These are phyloP conservation scores for Zygogramma bicolorata DNA, from an alignment of 2,888 invertebrate species.

Conservation along the genomic window DNA sequence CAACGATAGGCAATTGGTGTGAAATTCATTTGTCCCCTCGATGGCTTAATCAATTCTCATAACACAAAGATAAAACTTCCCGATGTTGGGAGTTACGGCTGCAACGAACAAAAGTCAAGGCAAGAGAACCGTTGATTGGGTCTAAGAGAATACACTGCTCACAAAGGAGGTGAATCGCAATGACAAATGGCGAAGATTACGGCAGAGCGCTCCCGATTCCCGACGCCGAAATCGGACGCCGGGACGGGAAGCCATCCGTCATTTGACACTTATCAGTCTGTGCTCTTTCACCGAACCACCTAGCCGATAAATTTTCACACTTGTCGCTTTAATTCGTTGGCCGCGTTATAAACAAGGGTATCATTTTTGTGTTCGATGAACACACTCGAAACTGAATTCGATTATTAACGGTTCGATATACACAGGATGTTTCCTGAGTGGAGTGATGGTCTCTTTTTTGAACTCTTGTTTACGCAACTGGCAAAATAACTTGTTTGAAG, in stretches of 20 bases:
- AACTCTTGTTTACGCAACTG: too few species aligned
- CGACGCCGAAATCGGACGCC: constrained; percentile 62
- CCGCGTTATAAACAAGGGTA: constrained; percentile 1
- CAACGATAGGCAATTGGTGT: constrained; percentile 65
- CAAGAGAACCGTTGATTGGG: constrained; percentile 63
- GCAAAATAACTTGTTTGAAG: too few species aligned
- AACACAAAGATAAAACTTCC: constrained; percentile 64
- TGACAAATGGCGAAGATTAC: constrained; percentile 66
- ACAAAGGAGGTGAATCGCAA: constrained; percentile 65
- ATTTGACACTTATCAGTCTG: constrained; percentile 53
- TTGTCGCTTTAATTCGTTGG: constrained; percentile 23
- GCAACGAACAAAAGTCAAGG: constrained; percentile 63
- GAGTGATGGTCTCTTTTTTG: too few species aligned
- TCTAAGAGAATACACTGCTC: constrained; percentile 64
- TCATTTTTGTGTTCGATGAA: constrained; percentile 1
- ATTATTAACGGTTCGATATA: background rate
- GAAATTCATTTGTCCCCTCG: constrained; percentile 65
- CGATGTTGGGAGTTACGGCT: constrained; percentile 64
- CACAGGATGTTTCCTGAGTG: background rate
- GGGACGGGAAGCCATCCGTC: constrained; percentile 64
- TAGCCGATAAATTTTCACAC: constrained; percentile 38
- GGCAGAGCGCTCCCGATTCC: constrained; percentile 59
- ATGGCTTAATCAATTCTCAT: constrained; percentile 66
- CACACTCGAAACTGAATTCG: background rate
- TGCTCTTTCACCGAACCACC: constrained; percentile 39